Evolutionary conservation across 2,113 vertebrate species (phyloP).

Genomic region (Euleptes europaea): DNA sequence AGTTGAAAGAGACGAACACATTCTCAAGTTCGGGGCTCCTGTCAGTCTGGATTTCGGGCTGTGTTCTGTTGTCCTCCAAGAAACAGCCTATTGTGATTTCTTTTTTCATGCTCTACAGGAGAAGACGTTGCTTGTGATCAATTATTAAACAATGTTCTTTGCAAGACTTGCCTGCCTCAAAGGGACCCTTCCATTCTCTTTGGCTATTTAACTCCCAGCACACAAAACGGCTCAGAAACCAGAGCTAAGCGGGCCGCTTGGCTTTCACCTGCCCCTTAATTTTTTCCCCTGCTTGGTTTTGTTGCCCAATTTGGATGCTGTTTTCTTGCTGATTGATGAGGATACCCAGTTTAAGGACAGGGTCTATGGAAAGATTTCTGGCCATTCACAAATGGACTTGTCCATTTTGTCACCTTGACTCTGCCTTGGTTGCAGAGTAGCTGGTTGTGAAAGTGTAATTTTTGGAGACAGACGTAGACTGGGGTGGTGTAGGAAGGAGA

Average conservation of each 20-base stretch:
- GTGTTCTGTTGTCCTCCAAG: constrained; percentile 36
- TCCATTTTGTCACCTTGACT: neutral
- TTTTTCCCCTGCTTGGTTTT: neutral
- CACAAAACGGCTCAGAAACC: constrained; percentile 9
- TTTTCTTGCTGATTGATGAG: neutral
- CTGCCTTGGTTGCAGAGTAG: neutral
- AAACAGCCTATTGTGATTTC: constrained; percentile 24
- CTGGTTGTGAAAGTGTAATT: neutral
- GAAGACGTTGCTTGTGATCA: constrained; percentile 13
- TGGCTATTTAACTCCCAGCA: constrained; percentile 3
- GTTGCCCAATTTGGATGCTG: neutral
- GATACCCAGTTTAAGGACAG: neutral
- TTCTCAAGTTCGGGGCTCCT: constrained; percentile 16
- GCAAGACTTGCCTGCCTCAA: neutral
- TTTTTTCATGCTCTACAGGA: constrained; percentile 12
- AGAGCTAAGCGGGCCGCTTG: neutral
- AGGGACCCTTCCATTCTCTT: neutral
- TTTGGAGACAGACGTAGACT: neutral
- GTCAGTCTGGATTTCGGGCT: constrained; percentile 13
- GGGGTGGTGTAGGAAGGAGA: neutral
- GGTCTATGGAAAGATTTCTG: neutral
- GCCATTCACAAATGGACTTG: neutral
- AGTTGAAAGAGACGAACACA: constrained; percentile 35
- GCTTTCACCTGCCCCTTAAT: neutral
- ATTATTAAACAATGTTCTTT: constrained; percentile 39